Evolutionary conservation across 1,140 invertebrate genomes (phyloP), one percentile per base, ranked within the genome.

Genomic region (Trichonephila clavata): DNA sequence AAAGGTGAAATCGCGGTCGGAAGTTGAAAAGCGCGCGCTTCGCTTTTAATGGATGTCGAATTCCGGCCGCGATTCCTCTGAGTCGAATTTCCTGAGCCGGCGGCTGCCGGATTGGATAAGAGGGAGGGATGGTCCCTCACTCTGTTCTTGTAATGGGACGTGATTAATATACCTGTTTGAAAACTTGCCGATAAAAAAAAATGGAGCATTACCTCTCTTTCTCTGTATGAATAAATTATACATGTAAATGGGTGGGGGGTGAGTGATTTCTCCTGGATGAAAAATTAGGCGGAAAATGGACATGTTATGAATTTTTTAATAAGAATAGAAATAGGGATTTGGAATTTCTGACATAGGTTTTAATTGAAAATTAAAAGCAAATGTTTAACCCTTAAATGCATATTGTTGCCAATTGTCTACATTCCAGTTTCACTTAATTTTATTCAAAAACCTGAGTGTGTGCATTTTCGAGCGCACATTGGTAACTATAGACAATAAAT

Each of bases 1-100:
- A 81, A 63, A 80, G 88, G 68, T 60, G 24, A 43, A 80, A 57
- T 80, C 68, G 14, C 50, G 13, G 27, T 59, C 88, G 88, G 88
- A 90, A 90, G 88, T 90, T 60, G 68, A 90, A 90, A 90, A 90
- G n/a, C 88, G 88, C 88, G 88, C 88, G 71, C 71, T 90, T 43
- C 59, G 71, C 68, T 20, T 89, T 50, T 81, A 90, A 90, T 90
- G 88, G 71, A 81, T 63, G 71, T 21, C 32, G 71, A 8, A 80
- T 80, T 80, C 71, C 71, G 27, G 27, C 71, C 71, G 71, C 21
- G 61, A 63, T 63, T 63, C 61, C 18, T 63, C 50, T 50, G 50
- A 50, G 10, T 50, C 50, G 61, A 63, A 63, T 63, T 63, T 63
- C 61, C 61, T 63, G 61, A 63, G 21, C 21, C 61, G 18, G 21